Evolutionary conservation across 2,888 invertebrate species (phyloP), one percentile per base, ranked within the genome.

Genomic region (Polyommatus iphigenia): DNA sequence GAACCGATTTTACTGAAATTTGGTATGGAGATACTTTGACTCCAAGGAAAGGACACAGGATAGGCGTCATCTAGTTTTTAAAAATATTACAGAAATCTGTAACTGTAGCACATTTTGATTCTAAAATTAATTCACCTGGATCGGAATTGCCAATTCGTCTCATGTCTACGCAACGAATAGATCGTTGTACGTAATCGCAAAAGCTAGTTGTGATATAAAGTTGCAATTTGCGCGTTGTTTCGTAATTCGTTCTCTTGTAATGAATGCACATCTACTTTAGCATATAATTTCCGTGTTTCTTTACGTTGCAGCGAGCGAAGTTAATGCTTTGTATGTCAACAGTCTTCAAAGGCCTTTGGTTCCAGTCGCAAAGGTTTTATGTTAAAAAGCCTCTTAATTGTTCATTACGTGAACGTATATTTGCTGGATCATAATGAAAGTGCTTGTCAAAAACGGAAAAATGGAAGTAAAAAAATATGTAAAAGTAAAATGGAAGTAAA

Each of bases 301-400:
- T 82, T 82, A 72, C 81, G 80, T 77, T 81, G 80, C 80, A 80
- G 79, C 79, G 81, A 82, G 82, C 80, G 80, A 82, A 82, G 81
- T 82, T 81, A 76, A 78, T 80, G 80, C 80, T 81, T 82, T 82
- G 81, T 82, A 78, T 81, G 82, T 82, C 82, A 82, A 82, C 82
- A 80, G 81, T 81, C 82, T 82, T 82, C 82, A 81, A 81, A 78
- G 80, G 81, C 82, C 78, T 81, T 80, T 79, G 82, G 80, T 79
- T 80, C 81, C 80, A 78, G 75, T 79, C 77, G 79, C 82, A 82
- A 82, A 82, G 82, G 82, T 81, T 15, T 77, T 76, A 75, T 79
- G 77, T 71, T 71, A 59, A 76, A 71, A 79, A 77, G 77, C 77
- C 77, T 79, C 79, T 76, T 71, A 46, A 76, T 46, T 77, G 76